Evolutionary conservation across 2,797 vertebrate genomes (phyloP).

Genomic region (Echeneis naucrates): DNA sequence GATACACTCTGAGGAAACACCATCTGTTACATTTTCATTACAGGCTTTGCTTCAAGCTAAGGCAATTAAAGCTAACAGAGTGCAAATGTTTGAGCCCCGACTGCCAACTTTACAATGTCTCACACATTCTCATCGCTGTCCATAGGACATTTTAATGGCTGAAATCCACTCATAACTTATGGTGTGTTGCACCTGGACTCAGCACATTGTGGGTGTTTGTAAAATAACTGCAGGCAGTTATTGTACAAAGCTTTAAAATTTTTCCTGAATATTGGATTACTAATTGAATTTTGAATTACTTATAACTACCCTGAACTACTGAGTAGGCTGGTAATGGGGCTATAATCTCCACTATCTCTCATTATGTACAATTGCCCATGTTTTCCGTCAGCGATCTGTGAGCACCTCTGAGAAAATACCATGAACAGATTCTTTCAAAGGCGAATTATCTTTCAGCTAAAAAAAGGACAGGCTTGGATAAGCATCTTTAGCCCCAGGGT

Average conservation of each 20-base stretch:
- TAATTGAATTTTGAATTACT: slow-evolving; percentile 72
- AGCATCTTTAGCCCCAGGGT: slow-evolving; percentile 79
- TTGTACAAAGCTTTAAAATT: slow-evolving; percentile 59
- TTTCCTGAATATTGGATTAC: slow-evolving; percentile 61
- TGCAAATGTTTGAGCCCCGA: slow-evolving; percentile 76
- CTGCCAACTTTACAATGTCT: slow-evolving; percentile 74
- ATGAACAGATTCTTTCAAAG: slow-evolving; percentile 75
- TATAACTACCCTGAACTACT: slow-evolving; percentile 59
- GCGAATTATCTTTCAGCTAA: slow-evolving; percentile 81
- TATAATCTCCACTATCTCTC: slow-evolving; percentile 58
- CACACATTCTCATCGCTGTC: slow-evolving; percentile 58
- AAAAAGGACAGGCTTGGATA: slow-evolving; percentile 82
- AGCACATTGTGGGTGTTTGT: slow-evolving; percentile 43
- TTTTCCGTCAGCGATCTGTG: slow-evolving; percentile 75
- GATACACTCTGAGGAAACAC: slow-evolving; percentile 59
- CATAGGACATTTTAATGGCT: slow-evolving; percentile 67
- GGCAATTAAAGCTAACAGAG: slow-evolving; percentile 81
- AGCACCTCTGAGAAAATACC: slow-evolving; percentile 67
- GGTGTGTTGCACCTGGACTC: slow-evolving; percentile 63
- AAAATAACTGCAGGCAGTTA: slow-evolving; percentile 63
- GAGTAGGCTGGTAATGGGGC: slow-evolving; percentile 68
- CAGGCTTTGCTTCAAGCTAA: slow-evolving; percentile 77
- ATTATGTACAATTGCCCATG: slow-evolving; percentile 57
- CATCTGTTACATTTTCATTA: slow-evolving; percentile 81
- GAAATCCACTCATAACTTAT: slow-evolving; percentile 62